Evolutionary conservation across 2,113 vertebrate species (phyloP).

Genomic region (Loxodonta africana): DNA sequence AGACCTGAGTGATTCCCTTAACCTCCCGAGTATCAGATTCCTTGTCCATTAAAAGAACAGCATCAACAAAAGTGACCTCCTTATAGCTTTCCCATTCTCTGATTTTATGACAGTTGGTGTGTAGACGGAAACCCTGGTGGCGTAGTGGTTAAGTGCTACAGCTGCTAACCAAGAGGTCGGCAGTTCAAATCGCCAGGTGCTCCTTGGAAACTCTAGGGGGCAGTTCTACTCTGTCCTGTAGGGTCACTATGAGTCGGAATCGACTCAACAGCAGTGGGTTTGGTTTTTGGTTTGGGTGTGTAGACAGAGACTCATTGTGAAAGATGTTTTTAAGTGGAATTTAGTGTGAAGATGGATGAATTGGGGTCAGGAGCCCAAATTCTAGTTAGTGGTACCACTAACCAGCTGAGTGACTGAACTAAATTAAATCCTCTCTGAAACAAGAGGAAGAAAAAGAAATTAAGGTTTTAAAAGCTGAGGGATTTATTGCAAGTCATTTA

Average conservation of each 20-base stretch:
- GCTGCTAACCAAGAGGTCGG: too few relatives aligned
- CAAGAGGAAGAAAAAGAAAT: slow-evolving; percentile 10
- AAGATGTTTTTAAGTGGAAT: slow-evolving; percentile 21
- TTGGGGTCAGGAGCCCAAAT: not conserved
- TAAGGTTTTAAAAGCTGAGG: slow-evolving; percentile 47
- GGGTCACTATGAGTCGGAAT: too few relatives aligned
- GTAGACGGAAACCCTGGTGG: not conserved
- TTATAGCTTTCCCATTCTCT: not conserved
- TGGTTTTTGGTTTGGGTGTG: too few relatives aligned
- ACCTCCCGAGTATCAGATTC: not conserved
- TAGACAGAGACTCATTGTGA: not conserved
- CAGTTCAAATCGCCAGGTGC: too few relatives aligned
- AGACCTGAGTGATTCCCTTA: not conserved
- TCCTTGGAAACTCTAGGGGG: too few relatives aligned
- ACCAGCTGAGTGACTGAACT: not conserved
- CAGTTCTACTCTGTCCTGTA: too few relatives aligned
- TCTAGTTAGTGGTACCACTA: not conserved
- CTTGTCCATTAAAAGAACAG: not conserved
- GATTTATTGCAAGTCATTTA: slow-evolving; percentile 39
- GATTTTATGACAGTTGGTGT: slow-evolving; percentile 19
- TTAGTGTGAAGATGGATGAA: not conserved
- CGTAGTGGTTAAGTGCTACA: too few relatives aligned
- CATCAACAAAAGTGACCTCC: not conserved
- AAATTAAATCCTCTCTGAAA: slow-evolving; percentile 47
- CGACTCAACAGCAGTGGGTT: too few relatives aligned